Conservation (phyloP, 2,113 vertebrate genomes). For the Lota lota region DNA sequence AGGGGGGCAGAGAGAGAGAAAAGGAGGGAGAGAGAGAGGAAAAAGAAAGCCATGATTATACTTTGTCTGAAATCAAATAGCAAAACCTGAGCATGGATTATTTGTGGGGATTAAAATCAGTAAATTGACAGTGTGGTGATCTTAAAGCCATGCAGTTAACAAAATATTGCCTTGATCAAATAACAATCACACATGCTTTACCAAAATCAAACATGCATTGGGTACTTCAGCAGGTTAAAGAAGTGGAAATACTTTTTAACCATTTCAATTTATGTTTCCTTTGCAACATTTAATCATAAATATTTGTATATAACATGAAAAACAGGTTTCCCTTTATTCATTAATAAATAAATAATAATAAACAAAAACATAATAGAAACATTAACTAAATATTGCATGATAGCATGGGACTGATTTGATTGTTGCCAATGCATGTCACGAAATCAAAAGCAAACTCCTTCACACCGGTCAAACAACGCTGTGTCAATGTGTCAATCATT, state of each 20-base stretch:
- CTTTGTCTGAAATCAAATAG: slow-evolving; percentile 33
- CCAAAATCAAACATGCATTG: slow-evolving; percentile 71
- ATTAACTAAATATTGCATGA: slow-evolving; percentile 44
- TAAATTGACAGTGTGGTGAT: slow-evolving; percentile 49
- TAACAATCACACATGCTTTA: slow-evolving; percentile 71
- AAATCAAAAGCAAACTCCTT: slow-evolving; percentile 58
- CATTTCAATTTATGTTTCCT: slow-evolving; percentile 48
- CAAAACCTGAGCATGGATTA: slow-evolving; percentile 49
- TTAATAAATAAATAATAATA: slow-evolving; percentile 41
- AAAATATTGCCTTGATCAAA: slow-evolving; percentile 65
- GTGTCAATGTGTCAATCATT: slow-evolving; percentile 47
- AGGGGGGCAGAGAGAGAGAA: too few relatives aligned
- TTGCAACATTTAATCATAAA: slow-evolving; percentile 31
- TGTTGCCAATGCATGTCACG: slow-evolving; percentile 35
- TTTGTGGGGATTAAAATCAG: slow-evolving; percentile 40
- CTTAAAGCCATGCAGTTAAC: slow-evolving; percentile 71
- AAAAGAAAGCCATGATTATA: slow-evolving; percentile 33
- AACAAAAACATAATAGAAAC: slow-evolving; percentile 55
- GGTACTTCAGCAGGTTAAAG: slow-evolving; percentile 44
- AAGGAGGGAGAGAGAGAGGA: not conserved
- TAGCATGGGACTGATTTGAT: slow-evolving; percentile 42
- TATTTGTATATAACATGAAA: slow-evolving; percentile 24
- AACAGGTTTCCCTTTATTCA: not conserved
- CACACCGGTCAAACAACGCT: slow-evolving; percentile 51
- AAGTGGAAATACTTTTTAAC: slow-evolving; percentile 50